Base-by-base conservation (phyloP, 2,797 vertebrate genomes). In the Enteromius mattozi region DNA sequence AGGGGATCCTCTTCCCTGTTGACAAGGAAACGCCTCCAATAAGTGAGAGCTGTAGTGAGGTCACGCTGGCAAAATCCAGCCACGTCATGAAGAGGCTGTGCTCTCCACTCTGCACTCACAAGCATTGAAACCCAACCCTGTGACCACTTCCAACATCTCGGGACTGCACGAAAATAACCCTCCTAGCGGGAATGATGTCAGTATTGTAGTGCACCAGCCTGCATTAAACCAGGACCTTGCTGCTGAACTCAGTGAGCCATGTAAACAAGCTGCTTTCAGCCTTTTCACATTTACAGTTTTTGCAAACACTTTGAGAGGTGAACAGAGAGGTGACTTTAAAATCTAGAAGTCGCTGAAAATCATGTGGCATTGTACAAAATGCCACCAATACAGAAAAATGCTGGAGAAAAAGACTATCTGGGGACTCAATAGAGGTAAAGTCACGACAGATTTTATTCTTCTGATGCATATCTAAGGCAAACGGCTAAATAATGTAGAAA, bases 121-220 rank as follows among this genome's bases (percentile, higher is more conserved):
- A 74, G 70, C n/a, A 63, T 47, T 84, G 88, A 87, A 88, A 88
- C 61, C 33, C 65, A 65, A 87, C 72, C 76, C 30, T 35, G 10
- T 35, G 63, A 54, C 47, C 70, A 56, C 63, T 85, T 78, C 65
- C 71, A 82, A 66, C 30, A 61, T 74, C 78, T 27, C 8, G 30
- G 68, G 77, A 78, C 61, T 45, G 59, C 27, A 82, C 82, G 6
- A 83, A 89, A 88, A 89, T 89, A 90, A 75, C 78, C 87, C 81
- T 56, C 40, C 14, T 68, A 68, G 49, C 45, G 2, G 37, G 49
- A 70, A 76, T 35, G 81, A 72, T 80, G 56, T 68, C 24, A 83
- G 59, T 33, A 68, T 49, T 83, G 69, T 74, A 63, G 27, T 37
- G 81, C 59, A 24, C 70, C 30, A 45, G 30, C 17, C 69, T 45